Evolutionary conservation across 2,888 invertebrate species (phyloP).

Genomic region (Heliconius ethilla): DNA sequence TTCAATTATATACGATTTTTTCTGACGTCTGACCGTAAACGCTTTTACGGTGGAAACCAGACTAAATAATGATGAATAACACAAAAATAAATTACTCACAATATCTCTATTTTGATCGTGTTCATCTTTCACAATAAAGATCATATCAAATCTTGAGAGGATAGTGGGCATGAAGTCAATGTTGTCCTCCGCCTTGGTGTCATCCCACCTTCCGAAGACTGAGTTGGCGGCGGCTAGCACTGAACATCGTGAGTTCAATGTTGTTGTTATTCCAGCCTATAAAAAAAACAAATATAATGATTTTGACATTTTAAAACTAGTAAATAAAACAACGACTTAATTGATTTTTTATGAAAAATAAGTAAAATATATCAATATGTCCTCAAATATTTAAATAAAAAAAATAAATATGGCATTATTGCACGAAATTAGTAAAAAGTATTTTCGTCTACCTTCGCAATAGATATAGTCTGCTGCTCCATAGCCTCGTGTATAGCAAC

Average conservation of each 20-base stretch:
- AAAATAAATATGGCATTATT: no score
- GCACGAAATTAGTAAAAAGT: not conserved
- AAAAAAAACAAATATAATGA: conserved; percentile 19
- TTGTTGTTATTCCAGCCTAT: conserved; percentile 98
- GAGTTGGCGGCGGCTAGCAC: conserved; percentile 99
- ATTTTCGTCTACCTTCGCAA: conserved; percentile 59
- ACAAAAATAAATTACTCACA: conserved; percentile 75
- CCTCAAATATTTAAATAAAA: no score
- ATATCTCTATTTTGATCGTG: conserved; percentile 94
- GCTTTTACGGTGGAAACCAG: no score
- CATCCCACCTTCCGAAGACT: conserved; percentile 99
- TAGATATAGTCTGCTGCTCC: conserved; percentile 99
- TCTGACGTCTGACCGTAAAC: no score
- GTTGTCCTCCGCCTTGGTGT: conserved; percentile 97
- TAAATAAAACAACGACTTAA: no score
- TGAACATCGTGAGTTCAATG: conserved; percentile 98
- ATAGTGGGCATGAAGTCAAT: conserved; percentile 99
- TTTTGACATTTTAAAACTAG: no score
- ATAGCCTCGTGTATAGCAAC: conserved; percentile 99
- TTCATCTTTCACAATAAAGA: conserved; percentile 99
- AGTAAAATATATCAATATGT: no score
- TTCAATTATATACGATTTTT: no score
- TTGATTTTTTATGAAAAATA: no score
- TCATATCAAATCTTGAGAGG: conserved; percentile 99
- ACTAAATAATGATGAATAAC: no score